Conservation (phyloP, 2,113 vertebrate species). For the Ceyx cyanopectus region DNA sequence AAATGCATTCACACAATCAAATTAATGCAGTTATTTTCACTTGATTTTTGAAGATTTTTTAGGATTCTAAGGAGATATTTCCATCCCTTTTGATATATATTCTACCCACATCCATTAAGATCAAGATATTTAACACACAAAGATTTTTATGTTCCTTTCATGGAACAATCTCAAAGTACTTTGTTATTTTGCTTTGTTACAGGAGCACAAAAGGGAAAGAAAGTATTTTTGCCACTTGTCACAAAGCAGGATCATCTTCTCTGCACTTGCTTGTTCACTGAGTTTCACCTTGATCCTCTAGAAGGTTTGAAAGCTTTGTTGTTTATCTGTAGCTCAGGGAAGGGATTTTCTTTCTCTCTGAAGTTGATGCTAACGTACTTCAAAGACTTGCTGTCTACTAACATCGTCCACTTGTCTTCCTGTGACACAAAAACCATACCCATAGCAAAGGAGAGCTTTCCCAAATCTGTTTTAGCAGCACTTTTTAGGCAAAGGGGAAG, state of each 20-base stretch:
- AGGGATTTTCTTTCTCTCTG: constrained; percentile 58
- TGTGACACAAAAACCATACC: not conserved
- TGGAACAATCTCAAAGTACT: not conserved
- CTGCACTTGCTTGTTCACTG: not conserved
- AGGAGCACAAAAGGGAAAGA: not conserved
- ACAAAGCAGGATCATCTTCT: constrained; percentile 41
- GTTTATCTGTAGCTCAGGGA: constrained; percentile 51
- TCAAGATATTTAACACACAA: constrained; percentile 4
- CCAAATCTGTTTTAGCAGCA: not conserved
- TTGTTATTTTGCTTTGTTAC: constrained; percentile 21
- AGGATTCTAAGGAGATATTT: not conserved
- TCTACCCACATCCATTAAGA: not conserved
- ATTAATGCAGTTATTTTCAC: not conserved
- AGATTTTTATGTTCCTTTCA: not conserved
- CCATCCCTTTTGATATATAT: not conserved
- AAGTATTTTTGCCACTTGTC: constrained; percentile 17
- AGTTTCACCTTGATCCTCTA: constrained; percentile 59
- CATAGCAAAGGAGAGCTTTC: not conserved
- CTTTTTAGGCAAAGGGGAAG: not conserved
- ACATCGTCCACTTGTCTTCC: constrained; percentile 23
- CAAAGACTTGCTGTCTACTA: constrained; percentile 28
- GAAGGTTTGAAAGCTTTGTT: constrained; percentile 50
- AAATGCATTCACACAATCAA: not conserved
- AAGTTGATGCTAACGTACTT: constrained; percentile 27
- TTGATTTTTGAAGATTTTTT: not conserved